These are phyloP conservation scores for Stenchaetothrips biformis DNA, from an alignment of 2,888 invertebrate species.

Conservation along the genomic window DNA sequence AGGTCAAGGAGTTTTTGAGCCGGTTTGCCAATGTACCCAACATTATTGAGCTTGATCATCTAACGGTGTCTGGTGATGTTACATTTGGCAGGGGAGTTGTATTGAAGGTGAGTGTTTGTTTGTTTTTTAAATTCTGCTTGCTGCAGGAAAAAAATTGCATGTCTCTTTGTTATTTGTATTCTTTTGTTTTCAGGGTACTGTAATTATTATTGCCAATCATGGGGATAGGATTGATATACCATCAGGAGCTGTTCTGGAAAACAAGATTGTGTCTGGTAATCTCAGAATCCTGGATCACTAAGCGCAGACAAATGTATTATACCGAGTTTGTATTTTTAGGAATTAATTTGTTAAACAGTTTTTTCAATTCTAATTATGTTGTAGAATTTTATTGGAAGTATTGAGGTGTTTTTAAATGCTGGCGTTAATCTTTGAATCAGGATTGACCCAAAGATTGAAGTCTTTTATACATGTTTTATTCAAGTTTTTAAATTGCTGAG, in stretches of 20 bases:
- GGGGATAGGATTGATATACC: slow-evolving; percentile 99
- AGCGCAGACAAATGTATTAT: slow-evolving; percentile 33
- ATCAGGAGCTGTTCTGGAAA: slow-evolving; percentile 89
- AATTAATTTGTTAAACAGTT: background rate
- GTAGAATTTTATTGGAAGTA: background rate
- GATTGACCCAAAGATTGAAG: background rate
- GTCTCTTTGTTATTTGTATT: background rate
- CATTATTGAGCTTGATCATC: slow-evolving; percentile 92
- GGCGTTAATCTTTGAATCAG: background rate
- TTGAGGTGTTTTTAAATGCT: background rate
- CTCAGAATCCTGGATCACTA: slow-evolving; percentile 95
- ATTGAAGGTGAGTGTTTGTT: slow-evolving; percentile 64
- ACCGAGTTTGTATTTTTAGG: background rate
- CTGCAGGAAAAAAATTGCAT: slow-evolving; percentile 28
- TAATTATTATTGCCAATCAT: slow-evolving; percentile 99
- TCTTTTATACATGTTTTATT: background rate
- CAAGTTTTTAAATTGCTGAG: background rate
- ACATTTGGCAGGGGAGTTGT: slow-evolving; percentile 94
- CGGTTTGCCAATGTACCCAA: slow-evolving; percentile 96
- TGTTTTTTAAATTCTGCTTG: slow-evolving; percentile 30
- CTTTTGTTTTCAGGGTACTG: slow-evolving; percentile 74
- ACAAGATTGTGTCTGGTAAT: slow-evolving; percentile 99
- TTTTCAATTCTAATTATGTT: background rate
- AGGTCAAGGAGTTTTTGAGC: slow-evolving; percentile 87
- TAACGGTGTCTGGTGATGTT: slow-evolving; percentile 98